Evolutionary conservation across 2,113 vertebrate genomes (phyloP).

Genomic region (Corythornis madagascariensis): DNA sequence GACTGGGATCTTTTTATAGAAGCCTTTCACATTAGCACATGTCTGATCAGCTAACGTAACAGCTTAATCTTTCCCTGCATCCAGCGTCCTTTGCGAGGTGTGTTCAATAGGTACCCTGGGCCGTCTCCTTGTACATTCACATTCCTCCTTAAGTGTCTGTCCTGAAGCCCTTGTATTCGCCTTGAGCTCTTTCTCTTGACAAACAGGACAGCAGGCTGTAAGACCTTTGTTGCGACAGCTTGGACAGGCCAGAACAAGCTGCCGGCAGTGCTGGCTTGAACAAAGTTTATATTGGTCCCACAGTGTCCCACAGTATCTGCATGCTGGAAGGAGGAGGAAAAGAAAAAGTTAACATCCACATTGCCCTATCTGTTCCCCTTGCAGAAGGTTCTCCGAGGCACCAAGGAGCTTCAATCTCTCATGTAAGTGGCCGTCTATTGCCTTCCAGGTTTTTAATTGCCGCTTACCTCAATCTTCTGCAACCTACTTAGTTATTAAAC

Average conservation of each 20-base stretch:
- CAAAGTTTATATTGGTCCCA: conserved; percentile 95
- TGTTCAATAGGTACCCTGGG: conserved; percentile 83
- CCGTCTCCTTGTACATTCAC: conserved; percentile 87
- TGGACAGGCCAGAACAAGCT: conserved; percentile 89
- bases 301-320: conserved; percentile 85
- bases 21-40: background rate
- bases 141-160: conserved; percentile 83
- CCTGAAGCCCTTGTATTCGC: conserved; percentile 1
- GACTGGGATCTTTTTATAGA: background rate
- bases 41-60: background rate
- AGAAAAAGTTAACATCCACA: background rate
- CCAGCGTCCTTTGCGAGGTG: background rate
- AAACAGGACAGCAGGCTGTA: conserved; percentile 89
- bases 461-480: background rate
- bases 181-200: conserved; percentile 82
- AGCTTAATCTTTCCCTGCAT: background rate
- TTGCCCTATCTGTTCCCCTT: background rate
- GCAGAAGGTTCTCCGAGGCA: background rate
- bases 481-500: background rate
- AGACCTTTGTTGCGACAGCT: conserved; percentile 79
- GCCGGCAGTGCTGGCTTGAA: conserved; percentile 86
- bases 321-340: conserved; percentile 77
- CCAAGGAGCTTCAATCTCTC: background rate
- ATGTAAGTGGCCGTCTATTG: background rate
- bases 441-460: background rate